Evolutionary conservation across 2,888 invertebrate genomes (phyloP), one percentile per base, ranked within the genome.

Genomic region (Cryptocephalus primarius): DNA sequence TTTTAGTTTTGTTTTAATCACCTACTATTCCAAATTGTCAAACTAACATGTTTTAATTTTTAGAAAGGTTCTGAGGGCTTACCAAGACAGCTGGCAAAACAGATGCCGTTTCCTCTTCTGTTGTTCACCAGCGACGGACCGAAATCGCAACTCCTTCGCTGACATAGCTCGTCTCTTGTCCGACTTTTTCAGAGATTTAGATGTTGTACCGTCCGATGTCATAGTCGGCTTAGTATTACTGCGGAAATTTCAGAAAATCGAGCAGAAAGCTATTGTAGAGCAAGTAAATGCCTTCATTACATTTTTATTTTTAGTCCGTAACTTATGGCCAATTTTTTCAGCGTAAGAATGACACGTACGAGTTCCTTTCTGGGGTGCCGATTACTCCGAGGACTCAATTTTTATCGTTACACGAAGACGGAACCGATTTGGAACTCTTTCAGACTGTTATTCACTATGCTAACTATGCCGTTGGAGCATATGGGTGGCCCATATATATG

Each of bases 401-500:
- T 71, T 75, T 90, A 55, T 81, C 85, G 49, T 73, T 88, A 58
- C 83, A 84, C 62, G 83, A 87, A 70, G 80, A 82, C 48, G 80
- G 82, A 48, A 75, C 75, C 56, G 83, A 84, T 63, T 74, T 83
- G 63, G 80, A 79, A 55, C 77, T 80, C 59, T 85, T 85, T 66
- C 76, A 78, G 58, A 77, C 79, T 48, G 82, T 85, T 54, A 83
- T 88, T 56, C 87, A 89, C 69, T 90, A 81, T 65, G 88, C 89
- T 79, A 80, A 85, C 62, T 89, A 82, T 66, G 89, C 89, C 38
- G 77, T 88, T 48, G 84, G 86, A 34, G 88, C 88, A 44, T 90
- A 90, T 67, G 90, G 90, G 43, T 91, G 90, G 89, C 89, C 89
- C 41, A 81, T 89, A 73, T 88, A 83, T 65, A 76, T 89, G 57